Evolutionary conservation across 2,113 vertebrate genomes (phyloP).

Genomic region (Neopipo cinnamomea): DNA sequence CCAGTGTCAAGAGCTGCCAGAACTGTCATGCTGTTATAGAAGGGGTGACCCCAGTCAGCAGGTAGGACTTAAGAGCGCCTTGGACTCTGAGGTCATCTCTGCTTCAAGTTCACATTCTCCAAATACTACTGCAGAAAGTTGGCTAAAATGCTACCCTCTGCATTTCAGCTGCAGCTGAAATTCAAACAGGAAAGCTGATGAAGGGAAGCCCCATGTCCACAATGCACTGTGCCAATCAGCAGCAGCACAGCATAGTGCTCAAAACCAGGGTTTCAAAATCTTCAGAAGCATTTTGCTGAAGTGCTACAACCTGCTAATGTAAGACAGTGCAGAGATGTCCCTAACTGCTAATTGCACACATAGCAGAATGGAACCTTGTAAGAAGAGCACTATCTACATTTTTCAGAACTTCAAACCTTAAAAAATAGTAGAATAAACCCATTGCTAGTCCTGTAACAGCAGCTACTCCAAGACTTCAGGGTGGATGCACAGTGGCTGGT

Average conservation of each 20-base stretch:
- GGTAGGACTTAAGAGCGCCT: slow-evolving; percentile 8
- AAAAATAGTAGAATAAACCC: neutral
- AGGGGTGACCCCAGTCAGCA: slow-evolving; percentile 51
- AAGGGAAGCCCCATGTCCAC: neutral
- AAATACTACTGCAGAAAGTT: slow-evolving; percentile 19
- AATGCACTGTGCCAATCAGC: neutral
- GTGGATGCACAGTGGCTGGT: neutral
- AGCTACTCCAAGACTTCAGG: neutral
- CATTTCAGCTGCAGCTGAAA: neutral
- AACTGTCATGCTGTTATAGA: slow-evolving; percentile 22
- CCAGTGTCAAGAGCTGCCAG: slow-evolving; percentile 4
- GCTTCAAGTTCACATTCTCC: slow-evolving; percentile 57
- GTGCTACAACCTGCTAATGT: neutral
- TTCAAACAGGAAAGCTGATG: neutral
- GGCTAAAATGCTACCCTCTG: slow-evolving; percentile 1
- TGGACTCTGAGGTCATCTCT: slow-evolving; percentile 36
- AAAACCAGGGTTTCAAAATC: neutral
- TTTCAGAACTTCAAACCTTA: neutral
- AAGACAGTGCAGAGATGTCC: neutral
- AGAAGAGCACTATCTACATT: neutral
- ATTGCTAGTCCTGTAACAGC: neutral
- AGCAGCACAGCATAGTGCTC: neutral
- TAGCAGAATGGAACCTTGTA: neutral
- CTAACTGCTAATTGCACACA: neutral
- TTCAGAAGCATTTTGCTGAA: neutral